These are phyloP conservation scores for Tiliacea citrago DNA, from an alignment of 2,888 invertebrate genomes.

Conservation along the genomic window DNA sequence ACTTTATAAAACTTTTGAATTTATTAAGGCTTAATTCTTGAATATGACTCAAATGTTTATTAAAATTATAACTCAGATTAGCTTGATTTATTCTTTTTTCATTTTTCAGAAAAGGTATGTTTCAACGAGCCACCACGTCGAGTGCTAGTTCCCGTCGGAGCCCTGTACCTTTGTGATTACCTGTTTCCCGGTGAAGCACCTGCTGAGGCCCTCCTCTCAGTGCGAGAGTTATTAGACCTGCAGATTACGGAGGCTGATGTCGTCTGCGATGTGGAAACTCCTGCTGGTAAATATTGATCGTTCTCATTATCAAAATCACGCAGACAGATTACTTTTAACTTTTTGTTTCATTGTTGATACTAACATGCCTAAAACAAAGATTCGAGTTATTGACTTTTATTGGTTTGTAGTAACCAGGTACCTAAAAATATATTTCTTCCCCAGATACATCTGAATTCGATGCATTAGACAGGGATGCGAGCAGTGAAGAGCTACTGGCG, in stretches of 20 bases:
- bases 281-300: slow-evolving; percentile 91
- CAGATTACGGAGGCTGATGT: slow-evolving; percentile 93
- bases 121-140: slow-evolving; percentile 97
- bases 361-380: no score
- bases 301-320: neutral
- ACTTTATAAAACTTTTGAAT: no score
- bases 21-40: no score
- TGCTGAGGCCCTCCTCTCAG: slow-evolving; percentile 94
- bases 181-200: slow-evolving; percentile 97
- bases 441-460: slow-evolving; percentile 88
- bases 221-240: slow-evolving; percentile 95
- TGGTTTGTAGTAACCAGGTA: neutral
- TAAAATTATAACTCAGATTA: no score
- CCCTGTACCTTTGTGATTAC: slow-evolving; percentile 96
- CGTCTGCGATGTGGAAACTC: slow-evolving; percentile 94
- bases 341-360: no score
- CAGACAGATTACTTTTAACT: no score
- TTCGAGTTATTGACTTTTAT: neutral
- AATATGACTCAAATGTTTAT: no score
- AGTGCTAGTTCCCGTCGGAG: slow-evolving; percentile 93
- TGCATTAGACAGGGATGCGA: slow-evolving; percentile 87
- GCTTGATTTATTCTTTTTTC: neutral
- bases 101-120: slow-evolving; percentile 92
- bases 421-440: slow-evolving; percentile 27
- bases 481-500: slow-evolving; percentile 88